phyloP scores from a whole-genome alignment of 2,888 invertebrate genomes.

The Serripes groenlandicus region DNA sequence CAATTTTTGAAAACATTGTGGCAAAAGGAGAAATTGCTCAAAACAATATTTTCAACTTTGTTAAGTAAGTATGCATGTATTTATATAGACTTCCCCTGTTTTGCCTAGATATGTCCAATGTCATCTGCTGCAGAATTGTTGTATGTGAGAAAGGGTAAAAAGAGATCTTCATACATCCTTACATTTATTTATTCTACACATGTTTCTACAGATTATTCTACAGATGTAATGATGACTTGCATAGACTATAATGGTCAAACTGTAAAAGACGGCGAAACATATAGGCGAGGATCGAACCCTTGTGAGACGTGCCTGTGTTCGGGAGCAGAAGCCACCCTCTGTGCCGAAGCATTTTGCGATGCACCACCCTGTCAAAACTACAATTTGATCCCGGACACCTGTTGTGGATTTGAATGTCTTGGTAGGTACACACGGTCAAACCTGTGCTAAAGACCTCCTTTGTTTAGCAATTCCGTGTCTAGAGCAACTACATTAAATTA shows the following conservation, averaged over 20 bases:
- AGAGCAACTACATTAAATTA: background rate
- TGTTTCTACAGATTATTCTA: too few species aligned
- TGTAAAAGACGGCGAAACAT: conserved; percentile 11
- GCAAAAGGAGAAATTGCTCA: background rate
- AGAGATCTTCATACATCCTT: too few species aligned
- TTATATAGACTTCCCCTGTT: too few species aligned
- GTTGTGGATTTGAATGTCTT: conserved; percentile 63
- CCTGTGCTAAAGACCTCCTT: background rate
- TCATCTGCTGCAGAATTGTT: too few species aligned
- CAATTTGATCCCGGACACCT: conserved; percentile 51
- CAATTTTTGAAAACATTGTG: background rate
- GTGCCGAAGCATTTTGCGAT: conserved; percentile 53
- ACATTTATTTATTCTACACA: too few species aligned
- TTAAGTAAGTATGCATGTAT: too few species aligned
- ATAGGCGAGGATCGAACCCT: conserved; percentile 38
- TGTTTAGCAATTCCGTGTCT: background rate
- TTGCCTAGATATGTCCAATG: too few species aligned
- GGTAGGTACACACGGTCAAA: background rate
- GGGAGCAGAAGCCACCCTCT: conserved; percentile 14
- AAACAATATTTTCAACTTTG: background rate
- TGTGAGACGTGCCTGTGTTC: conserved; percentile 57
- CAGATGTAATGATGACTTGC: too few species aligned
- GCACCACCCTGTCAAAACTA: conserved; percentile 60
- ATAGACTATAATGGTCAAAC: background rate
- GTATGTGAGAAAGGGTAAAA: too few species aligned